Conservation (phyloP, 2,888 invertebrate species). For the Conomelus anceps region DNA sequence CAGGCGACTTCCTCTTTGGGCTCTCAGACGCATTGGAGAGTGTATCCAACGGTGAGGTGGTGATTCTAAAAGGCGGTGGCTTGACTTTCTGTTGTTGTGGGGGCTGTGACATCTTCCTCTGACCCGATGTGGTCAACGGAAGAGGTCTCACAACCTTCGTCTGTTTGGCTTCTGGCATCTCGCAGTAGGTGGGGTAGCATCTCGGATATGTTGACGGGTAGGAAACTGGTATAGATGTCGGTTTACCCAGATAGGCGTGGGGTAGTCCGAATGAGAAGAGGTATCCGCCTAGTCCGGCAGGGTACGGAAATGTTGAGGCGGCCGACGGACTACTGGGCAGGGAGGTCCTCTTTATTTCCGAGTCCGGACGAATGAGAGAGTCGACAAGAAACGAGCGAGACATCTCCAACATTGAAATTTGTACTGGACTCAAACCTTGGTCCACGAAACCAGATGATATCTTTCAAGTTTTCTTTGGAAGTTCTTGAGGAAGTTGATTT, state of each 20-base stretch:
- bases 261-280: slow-evolving; percentile 25
- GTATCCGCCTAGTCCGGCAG: slow-evolving; percentile 26
- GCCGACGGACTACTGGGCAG: slow-evolving; percentile 45
- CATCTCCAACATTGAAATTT: slow-evolving; percentile 46
- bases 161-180: slow-evolving; percentile 21
- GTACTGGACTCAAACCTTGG: not conserved
- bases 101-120: not conserved
- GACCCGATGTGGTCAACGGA: slow-evolving; percentile 10
- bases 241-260: slow-evolving; percentile 19
- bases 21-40: not conserved
- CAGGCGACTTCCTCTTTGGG: not conserved
- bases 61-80: not conserved
- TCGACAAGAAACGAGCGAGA: slow-evolving; percentile 77
- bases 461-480: not conserved
- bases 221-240: slow-evolving; percentile 27
- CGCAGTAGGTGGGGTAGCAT: slow-evolving; percentile 24
- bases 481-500: not conserved
- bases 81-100: not conserved
- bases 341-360: slow-evolving; percentile 44
- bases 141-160: slow-evolving; percentile 18
- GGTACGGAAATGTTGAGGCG: slow-evolving; percentile 40
- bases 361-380: slow-evolving; percentile 54
- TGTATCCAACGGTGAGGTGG: not conserved
- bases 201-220: slow-evolving; percentile 34
- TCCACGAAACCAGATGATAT: not conserved